Percentiles rank a stretch among this genome's conserved stretches.
Conservation (phyloP, 2,888 invertebrate genomes). For the Ochlodes sylvanus region DNA sequence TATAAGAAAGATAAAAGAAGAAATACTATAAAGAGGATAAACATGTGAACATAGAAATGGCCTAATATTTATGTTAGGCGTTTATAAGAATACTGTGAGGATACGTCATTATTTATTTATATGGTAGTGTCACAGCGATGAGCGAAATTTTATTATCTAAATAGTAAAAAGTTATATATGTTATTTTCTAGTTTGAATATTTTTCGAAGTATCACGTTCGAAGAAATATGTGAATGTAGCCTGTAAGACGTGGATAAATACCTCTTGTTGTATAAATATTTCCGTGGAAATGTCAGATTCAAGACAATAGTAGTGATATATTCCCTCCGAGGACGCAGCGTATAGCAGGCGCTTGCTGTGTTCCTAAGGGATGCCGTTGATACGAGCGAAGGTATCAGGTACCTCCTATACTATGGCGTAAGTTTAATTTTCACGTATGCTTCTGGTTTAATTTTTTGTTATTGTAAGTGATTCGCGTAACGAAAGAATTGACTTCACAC, state of each 20-base stretch:
- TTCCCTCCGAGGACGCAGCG: constrained; percentile 16
- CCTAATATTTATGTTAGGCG: no score
- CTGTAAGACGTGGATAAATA: background rate
- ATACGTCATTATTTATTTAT: no score
- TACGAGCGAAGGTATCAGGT: background rate
- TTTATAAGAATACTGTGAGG: no score
- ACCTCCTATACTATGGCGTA: no score
- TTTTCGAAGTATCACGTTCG: background rate
- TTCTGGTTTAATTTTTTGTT: background rate
- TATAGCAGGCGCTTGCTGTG: background rate
- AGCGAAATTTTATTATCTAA: no score
- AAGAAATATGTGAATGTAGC: background rate
- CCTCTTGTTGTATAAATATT: constrained; percentile 13
- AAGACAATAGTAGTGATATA: constrained; percentile 18
- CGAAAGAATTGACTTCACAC: background rate
- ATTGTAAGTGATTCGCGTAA: no score
- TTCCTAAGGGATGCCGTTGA: constrained; percentile 11
- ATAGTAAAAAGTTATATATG: no score
- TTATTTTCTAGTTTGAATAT: background rate
- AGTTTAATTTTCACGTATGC: background rate
- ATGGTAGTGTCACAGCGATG: no score
- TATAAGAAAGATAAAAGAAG: no score
- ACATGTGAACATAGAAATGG: no score
- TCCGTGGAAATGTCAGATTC: constrained; percentile 12
- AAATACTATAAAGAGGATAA: no score